Evolutionary conservation across 2,797 vertebrate genomes (phyloP).

Genomic region (Yasuhikotakia modesta): DNA sequence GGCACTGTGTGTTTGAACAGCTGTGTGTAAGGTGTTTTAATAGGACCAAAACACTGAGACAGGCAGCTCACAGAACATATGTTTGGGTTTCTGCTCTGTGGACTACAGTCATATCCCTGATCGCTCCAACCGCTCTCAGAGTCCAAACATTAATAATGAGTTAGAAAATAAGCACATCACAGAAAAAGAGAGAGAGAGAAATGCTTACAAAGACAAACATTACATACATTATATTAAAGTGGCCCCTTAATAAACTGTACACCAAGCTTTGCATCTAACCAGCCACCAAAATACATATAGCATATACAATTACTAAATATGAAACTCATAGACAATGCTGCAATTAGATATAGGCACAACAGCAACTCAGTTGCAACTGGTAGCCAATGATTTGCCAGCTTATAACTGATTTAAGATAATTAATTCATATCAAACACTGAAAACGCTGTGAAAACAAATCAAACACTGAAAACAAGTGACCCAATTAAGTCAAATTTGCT

Average conservation of each 20-base stretch:
- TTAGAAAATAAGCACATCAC: background rate
- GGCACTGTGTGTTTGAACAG: conserved; percentile 43
- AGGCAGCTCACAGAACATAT: conserved; percentile 33
- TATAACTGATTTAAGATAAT: conserved; percentile 11
- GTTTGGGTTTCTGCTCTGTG: conserved; percentile 20
- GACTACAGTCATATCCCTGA: conserved; percentile 31
- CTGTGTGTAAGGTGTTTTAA: conserved; percentile 28
- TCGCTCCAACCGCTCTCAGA: conserved; percentile 17
- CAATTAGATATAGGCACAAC: conserved; percentile 3
- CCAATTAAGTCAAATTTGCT: background rate
- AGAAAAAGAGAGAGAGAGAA: background rate
- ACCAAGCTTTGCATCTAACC: no score
- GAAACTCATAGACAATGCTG: conserved; percentile 44
- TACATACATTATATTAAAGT: no score
- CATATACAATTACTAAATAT: no score
- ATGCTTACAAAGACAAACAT: background rate
- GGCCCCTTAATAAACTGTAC: no score
- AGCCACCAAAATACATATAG: no score
- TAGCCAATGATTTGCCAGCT: conserved; percentile 5
- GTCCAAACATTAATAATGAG: conserved; percentile 27
- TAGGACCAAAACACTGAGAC: conserved; percentile 11
- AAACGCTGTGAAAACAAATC: no score
- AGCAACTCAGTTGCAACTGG: background rate
- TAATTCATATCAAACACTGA: background rate
- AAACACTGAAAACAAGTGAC: background rate